Evolutionary conservation across 2,888 invertebrate genomes (phyloP).

Genomic region (Pachymerium ferrugineum): DNA sequence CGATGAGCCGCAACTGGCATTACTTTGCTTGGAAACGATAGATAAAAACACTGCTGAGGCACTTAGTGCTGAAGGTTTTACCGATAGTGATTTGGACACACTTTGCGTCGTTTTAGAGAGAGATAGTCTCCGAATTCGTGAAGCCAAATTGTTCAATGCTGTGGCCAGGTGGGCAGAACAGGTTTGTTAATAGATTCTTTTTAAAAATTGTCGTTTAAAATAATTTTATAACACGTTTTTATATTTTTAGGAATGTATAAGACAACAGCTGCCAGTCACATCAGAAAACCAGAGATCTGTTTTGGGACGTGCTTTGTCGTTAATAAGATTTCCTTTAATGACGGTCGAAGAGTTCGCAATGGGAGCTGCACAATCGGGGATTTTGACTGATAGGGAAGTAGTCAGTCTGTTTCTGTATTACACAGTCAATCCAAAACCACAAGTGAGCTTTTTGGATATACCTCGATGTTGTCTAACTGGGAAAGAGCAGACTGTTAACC

Average conservation of each 20-base stretch:
- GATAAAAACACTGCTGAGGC: conserved; percentile 78
- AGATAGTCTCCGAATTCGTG: conserved; percentile 70
- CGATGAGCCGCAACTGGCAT: conserved; percentile 75
- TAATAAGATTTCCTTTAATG: conserved; percentile 77
- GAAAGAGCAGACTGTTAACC: conserved; percentile 66
- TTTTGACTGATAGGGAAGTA: conserved; percentile 69
- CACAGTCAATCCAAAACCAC: conserved; percentile 69
- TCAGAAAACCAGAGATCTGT: conserved; percentile 64
- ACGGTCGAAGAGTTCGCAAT: conserved; percentile 77
- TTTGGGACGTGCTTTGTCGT: conserved; percentile 62
- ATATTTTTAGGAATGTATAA: conserved; percentile 58
- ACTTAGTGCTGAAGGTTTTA: conserved; percentile 69
- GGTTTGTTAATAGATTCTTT: background rate
- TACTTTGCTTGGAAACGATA: conserved; percentile 71
- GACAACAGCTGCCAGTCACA: conserved; percentile 60
- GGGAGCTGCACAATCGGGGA: conserved; percentile 67
- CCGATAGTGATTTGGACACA: conserved; percentile 74
- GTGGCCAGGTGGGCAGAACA: conserved; percentile 53
- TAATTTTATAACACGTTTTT: background rate
- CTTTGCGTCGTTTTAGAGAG: conserved; percentile 68
- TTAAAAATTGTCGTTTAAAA: background rate
- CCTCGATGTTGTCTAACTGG: conserved; percentile 73
- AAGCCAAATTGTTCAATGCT: conserved; percentile 70
- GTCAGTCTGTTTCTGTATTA: conserved; percentile 66
- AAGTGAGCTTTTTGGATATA: conserved; percentile 62